phyloP scores from a whole-genome alignment of 2,888 invertebrate species.

The Macropis europaea region DNA sequence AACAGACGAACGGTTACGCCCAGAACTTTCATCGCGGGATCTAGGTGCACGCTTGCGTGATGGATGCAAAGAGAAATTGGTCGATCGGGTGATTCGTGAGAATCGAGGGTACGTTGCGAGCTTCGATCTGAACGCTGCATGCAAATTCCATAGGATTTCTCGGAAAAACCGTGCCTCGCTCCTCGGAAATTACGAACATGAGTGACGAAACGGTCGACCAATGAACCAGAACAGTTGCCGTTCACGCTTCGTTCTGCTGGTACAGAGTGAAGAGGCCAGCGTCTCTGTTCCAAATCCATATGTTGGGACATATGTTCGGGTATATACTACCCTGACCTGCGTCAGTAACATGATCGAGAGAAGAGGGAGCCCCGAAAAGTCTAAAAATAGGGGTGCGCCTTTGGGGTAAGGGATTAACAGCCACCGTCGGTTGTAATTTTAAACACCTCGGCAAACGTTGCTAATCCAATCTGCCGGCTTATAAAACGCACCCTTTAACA shows the following conservation, averaged over 20 bases:
- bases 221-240: slow-evolving; percentile 7
- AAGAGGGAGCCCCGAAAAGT: slow-evolving; percentile 32
- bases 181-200: background rate
- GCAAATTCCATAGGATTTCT: background rate
- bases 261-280: slow-evolving; percentile 20
- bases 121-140: background rate
- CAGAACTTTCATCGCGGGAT: slow-evolving; percentile 37
- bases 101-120: slow-evolving; percentile 6
- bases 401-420: slow-evolving; percentile 56
- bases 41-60: slow-evolving; percentile 22
- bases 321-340: slow-evolving; percentile 68
- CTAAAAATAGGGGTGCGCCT: slow-evolving; percentile 69
- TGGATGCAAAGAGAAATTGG: slow-evolving; percentile 22
- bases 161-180: background rate
- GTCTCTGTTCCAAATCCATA: slow-evolving; percentile 57
- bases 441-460: slow-evolving; percentile 57
- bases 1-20: slow-evolving; percentile 4
- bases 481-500: slow-evolving; percentile 35
- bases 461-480: slow-evolving; percentile 57
- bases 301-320: slow-evolving; percentile 66
- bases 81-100: slow-evolving; percentile 15
- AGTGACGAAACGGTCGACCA: background rate
- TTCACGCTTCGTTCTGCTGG: background rate
- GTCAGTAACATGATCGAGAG: slow-evolving; percentile 46
- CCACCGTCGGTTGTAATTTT: slow-evolving; percentile 56